phyloP scores from a whole-genome alignment of 2,113 vertebrate species.

The Genyomyrus donnyi region DNA sequence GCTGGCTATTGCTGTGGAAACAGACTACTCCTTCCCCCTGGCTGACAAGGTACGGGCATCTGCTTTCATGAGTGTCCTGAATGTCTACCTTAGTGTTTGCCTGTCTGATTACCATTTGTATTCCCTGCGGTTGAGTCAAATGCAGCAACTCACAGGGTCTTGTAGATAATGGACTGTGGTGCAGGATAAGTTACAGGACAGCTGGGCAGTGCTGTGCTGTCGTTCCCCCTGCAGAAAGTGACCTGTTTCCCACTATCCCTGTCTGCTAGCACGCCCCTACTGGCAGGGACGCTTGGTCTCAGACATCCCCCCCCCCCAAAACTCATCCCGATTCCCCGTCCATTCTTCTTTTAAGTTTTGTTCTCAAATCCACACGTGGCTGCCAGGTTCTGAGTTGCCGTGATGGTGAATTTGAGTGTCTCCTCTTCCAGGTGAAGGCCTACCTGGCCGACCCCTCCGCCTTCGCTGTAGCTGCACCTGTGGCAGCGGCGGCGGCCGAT shows the following conservation, averaged over 20 bases:
- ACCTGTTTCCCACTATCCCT: slow-evolving; percentile 43
- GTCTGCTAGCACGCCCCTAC: slow-evolving; percentile 24
- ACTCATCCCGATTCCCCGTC: not conserved
- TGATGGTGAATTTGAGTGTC: not conserved
- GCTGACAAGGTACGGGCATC: slow-evolving; percentile 83
- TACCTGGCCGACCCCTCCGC: slow-evolving; percentile 90
- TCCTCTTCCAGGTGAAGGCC: slow-evolving; percentile 69
- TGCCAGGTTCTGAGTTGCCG: not conserved
- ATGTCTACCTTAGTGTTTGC: not conserved
- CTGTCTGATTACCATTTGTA: not conserved
- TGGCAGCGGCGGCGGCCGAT: slow-evolving; percentile 49
- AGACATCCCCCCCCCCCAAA: slow-evolving; percentile 18
- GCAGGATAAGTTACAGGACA: slow-evolving; percentile 40
- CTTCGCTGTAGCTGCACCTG: slow-evolving; percentile 68
- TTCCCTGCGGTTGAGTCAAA: not conserved
- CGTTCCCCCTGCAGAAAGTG: slow-evolving; percentile 43
- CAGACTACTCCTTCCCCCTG: slow-evolving; percentile 87
- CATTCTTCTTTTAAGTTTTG: not conserved
- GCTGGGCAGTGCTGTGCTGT: slow-evolving; percentile 35
- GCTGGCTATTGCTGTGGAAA: slow-evolving; percentile 87
- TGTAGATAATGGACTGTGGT: not conserved
- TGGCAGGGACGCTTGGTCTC: slow-evolving; percentile 43
- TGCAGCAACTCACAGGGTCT: not conserved
- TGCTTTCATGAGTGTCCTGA: not conserved
- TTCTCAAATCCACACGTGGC: not conserved